Evolutionary conservation across 2,888 invertebrate genomes (phyloP).

Genomic region (Ormyrus thymus): DNA sequence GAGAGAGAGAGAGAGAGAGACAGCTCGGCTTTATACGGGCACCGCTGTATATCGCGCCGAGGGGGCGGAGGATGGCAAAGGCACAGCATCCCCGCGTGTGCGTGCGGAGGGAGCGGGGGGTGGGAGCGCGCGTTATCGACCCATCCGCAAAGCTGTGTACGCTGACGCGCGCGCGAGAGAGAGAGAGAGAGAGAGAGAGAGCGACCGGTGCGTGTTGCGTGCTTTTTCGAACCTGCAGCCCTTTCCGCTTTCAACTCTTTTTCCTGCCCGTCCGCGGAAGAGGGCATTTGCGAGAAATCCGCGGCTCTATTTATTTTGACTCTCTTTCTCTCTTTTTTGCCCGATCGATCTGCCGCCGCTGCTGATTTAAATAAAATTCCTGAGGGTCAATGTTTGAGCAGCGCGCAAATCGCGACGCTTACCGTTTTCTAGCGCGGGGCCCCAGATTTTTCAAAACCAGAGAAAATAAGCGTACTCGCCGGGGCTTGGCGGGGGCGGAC

Average conservation of each 20-base stretch:
- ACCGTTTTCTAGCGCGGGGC: too few species aligned
- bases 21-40: slow-evolving; percentile 14
- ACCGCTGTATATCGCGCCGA: not conserved
- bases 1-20: not conserved
- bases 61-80: not conserved
- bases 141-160: slow-evolving; percentile 63
- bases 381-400: too few species aligned
- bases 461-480: too few species aligned
- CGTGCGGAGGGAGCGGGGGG: slow-evolving; percentile 6
- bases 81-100: not conserved
- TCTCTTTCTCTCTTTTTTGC: slow-evolving; percentile 36
- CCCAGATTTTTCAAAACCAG: too few species aligned
- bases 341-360: not conserved
- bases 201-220: slow-evolving; percentile 10
- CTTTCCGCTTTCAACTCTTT: too few species aligned
- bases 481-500: too few species aligned
- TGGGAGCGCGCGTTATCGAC: slow-evolving; percentile 67
- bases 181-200: not conserved
- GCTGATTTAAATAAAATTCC: too few species aligned
- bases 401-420: too few species aligned
- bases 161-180: not conserved
- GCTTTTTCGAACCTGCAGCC: slow-evolving; percentile 11
- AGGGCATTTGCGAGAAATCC: not conserved
- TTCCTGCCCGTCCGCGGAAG: not conserved
- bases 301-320: not conserved